Base-by-base conservation (phyloP, 2,888 invertebrate species). In the Galeruca laticollis region DNA sequence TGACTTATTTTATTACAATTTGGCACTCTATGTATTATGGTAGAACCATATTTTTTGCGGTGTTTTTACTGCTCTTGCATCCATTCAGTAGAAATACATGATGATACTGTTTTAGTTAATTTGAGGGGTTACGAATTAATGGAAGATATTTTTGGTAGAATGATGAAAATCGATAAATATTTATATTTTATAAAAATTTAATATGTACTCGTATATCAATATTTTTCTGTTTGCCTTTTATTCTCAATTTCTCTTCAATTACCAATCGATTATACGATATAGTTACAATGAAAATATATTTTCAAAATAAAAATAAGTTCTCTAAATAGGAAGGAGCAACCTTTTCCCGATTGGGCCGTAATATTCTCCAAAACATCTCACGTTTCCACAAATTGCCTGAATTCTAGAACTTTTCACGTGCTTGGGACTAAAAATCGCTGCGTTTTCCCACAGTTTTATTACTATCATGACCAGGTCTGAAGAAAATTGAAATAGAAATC, bases 371-470 rank as follows among this genome's bases (percentile, higher is more conserved):
- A 40, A 40, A 13, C 40, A 40, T n/a, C 13, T 40, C 40, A 40
- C 40, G 40, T 40, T 13, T 6, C 40, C n/a, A n/a, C n/a, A 40
- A 40, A 40, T 40, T 3, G 40, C 40, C 13, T 40, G n/a, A 40
- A n/a, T 40, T 51, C 20, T 21, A 13, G 4, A 21, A 51, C 20
- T 21, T 51, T 51, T 51, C 51, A 51, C 51, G 51, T 51, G 51
- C 21, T 51, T 51, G 51, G 51, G 51, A 51, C 51, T 21, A 21
- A 51, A 51, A 21, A 51, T 21, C 11, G 3, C 10, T 10, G 21
- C 51, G 18, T 51, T 51, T 26, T 51, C 21, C 18, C 20, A 10
- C 20, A 20, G 5, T 20, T 51, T 51, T 51, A 51, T 51, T 51
- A 21, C 20, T 20, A 51, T 21, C 51, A 51, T 51, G 11, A 40